These are phyloP conservation scores for Sebastes nivosus DNA, from an alignment of 2,797 vertebrate species.

Conservation along the genomic window DNA sequence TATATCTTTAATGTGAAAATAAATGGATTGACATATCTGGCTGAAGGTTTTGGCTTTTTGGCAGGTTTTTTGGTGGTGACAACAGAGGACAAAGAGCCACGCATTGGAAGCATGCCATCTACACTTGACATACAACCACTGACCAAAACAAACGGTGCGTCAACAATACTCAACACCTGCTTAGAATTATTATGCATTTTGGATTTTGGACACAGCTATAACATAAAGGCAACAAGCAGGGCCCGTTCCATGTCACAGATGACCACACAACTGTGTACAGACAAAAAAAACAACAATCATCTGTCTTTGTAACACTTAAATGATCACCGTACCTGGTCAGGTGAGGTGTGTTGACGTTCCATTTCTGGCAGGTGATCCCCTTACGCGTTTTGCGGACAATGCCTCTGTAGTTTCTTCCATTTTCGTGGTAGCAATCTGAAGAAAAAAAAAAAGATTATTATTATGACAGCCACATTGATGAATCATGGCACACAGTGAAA, in stretches of 20 bases:
- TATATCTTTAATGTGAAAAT: too few relatives aligned
- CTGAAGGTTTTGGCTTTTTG: too few relatives aligned
- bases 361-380: constrained; percentile 92
- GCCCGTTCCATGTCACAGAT: not conserved
- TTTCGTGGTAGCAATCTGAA: constrained; percentile 88
- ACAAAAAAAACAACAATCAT: not conserved
- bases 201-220: not conserved
- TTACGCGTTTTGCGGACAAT: constrained; percentile 91
- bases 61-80: too few relatives aligned
- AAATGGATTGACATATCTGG: too few relatives aligned
- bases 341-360: constrained; percentile 88
- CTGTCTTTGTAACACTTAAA: not conserved
- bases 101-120: too few relatives aligned
- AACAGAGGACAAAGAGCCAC: too few relatives aligned
- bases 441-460: not conserved
- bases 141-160: too few relatives aligned
- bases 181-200: not conserved
- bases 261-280: too few relatives aligned
- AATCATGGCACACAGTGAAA: not conserved
- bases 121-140: too few relatives aligned
- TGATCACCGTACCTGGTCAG: constrained; percentile 83
- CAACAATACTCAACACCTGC: not conserved
- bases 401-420: constrained; percentile 88
- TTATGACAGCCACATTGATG: not conserved
- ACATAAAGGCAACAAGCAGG: not conserved